Base-by-base conservation (phyloP, 2,113 vertebrate genomes). In the Python bivittatus region DNA sequence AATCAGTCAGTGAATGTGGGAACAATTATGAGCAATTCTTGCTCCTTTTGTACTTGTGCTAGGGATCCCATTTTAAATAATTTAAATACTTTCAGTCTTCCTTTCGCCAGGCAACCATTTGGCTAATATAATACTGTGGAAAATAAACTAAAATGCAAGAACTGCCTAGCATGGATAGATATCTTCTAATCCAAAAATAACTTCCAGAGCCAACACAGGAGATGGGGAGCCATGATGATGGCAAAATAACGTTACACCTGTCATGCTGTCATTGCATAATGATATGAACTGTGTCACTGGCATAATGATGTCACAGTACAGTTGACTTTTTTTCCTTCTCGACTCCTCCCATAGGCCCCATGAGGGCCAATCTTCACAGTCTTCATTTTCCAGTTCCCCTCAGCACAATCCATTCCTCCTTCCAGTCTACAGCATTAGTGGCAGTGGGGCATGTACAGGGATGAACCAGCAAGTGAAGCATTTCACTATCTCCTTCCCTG, bases 21-120 rank as follows among this genome's bases (percentile, higher is more conserved):
- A 86, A 25, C 54, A 89, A 93, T 0, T 92, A 72, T 91, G 93
- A 93, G 7, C 94, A 92, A 88, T 52, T n/a, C 10, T 56, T 8
- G 3, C 29, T 12, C 44, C 29, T 93, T 56, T 79, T 60, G 88
- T 92, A 56, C 92, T 44, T 88, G 9, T n/a, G 52, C 44, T 25
- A 54, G 15, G 22, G 90, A 90, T 4, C 56, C 13, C 1, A 60
- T 54, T 88, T 88, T 61, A 86, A 60, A 88, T 61, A 72, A 6
- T 79, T 79, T 38, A 79, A 84, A 48, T 22, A 38, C 10, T 91
- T 89, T 38, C 44, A 53, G 0, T 27, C 86, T 83, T 72, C 86
- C 42, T 88, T 87, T 48, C 38, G 20, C 29, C 48, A 85, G 90
- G 68, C 91, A 60, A 2, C 12, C 22, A 22, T 94, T 86, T 79